Conservation (phyloP, 2,797 vertebrate species). For the Gymnothorax reevesii region DNA sequence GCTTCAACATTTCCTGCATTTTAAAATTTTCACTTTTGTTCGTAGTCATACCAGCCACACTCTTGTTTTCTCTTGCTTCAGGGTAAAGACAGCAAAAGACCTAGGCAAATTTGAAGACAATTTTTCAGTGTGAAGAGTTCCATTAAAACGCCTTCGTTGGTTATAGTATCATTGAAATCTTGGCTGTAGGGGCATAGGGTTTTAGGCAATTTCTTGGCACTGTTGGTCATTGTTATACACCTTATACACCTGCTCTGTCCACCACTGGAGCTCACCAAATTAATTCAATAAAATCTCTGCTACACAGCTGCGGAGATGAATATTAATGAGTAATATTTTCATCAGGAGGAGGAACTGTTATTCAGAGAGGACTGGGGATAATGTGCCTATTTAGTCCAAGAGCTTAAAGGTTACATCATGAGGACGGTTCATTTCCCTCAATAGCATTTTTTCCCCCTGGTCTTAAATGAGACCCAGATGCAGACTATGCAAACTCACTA, state of each 20-base stretch:
- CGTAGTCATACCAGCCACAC: too few relatives aligned
- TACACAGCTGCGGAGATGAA: slow-evolving; percentile 64
- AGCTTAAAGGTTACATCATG: slow-evolving; percentile 27
- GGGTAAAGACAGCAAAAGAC: too few relatives aligned
- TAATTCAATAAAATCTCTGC: slow-evolving; percentile 70
- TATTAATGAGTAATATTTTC: slow-evolving; percentile 76
- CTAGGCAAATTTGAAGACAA: too few relatives aligned
- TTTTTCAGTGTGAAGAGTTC: too few relatives aligned
- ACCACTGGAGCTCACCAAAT: slow-evolving; percentile 69
- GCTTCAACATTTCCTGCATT: too few relatives aligned
- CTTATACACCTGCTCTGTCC: slow-evolving; percentile 62
- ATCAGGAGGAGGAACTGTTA: slow-evolving; percentile 55
- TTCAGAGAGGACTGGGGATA: slow-evolving; percentile 53
- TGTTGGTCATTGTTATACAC: slow-evolving; percentile 49
- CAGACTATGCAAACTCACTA: neutral
- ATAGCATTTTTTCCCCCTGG: neutral
- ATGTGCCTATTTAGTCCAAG: slow-evolving; percentile 46
- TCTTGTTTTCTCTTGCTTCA: too few relatives aligned
- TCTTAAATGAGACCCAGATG: slow-evolving; percentile 1
- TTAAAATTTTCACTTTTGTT: too few relatives aligned
- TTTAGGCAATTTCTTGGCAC: neutral
- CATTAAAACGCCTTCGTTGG: too few relatives aligned
- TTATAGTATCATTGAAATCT: too few relatives aligned
- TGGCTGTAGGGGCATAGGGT: too few relatives aligned
- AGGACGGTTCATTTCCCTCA: neutral